A percentile compares a stretch with the other conserved stretches of the same genome.
These are phyloP conservation scores for Steinernema carpocapsae DNA, from an alignment of 2,888 invertebrate species.

Conservation along the genomic window DNA sequence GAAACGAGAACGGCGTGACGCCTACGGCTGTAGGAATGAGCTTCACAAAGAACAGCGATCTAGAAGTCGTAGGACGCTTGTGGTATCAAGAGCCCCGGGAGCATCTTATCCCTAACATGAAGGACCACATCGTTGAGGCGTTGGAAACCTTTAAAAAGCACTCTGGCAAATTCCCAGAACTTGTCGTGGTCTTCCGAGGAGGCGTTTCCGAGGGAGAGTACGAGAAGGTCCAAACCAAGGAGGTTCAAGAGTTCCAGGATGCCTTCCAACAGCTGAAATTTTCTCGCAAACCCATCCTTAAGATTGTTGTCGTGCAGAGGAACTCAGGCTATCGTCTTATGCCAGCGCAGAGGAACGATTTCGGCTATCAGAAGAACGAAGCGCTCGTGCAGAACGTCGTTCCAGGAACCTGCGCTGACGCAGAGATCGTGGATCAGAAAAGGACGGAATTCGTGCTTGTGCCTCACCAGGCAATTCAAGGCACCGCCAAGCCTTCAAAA, in stretches of 20 bases:
- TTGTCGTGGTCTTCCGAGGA: constrained; percentile 44
- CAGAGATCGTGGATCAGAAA: constrained; percentile 43
- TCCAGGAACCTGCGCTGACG: constrained; percentile 48
- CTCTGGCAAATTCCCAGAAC: constrained; percentile 34
- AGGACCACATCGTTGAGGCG: constrained; percentile 26
- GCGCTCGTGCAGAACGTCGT: constrained; percentile 44
- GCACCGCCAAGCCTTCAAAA: constrained; percentile 51
- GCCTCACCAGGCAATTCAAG: constrained; percentile 49
- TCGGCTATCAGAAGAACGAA: neutral
- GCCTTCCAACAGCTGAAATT: neutral
- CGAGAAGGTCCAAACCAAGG: constrained; percentile 34
- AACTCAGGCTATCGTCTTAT: constrained; percentile 48
- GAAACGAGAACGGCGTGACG: no score
- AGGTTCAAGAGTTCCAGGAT: neutral
- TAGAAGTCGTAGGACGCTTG: constrained; percentile 19
- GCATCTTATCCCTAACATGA: constrained; percentile 17
- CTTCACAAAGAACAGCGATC: neutral
- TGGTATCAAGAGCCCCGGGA: constrained; percentile 39
- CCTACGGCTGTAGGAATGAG: constrained; percentile 43
- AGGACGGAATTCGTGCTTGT: constrained; percentile 51
- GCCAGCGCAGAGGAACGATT: constrained; percentile 14
- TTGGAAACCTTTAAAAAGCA: constrained; percentile 27
- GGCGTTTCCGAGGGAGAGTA: constrained; percentile 47
- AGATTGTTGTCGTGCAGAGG: constrained; percentile 48
- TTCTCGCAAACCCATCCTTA: constrained; percentile 39